Evolutionary conservation across 2,888 invertebrate genomes (phyloP).

Genomic region (Barypeithes pellucidus): DNA sequence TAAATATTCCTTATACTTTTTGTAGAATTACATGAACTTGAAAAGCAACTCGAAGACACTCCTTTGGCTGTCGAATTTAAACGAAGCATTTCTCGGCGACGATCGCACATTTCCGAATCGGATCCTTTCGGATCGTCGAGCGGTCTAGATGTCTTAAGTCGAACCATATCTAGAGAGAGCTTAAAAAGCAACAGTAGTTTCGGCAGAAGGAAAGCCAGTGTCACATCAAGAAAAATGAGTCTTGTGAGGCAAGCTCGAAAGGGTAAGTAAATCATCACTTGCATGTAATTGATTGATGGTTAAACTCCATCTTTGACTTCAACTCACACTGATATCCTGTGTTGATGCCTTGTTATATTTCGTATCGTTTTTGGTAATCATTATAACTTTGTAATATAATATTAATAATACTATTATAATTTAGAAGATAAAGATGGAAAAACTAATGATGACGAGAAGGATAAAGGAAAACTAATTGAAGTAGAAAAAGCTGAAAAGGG

Average conservation of each 20-base stretch:
- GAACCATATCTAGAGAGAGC: slow-evolving; percentile 70
- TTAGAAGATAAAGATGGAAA: background rate
- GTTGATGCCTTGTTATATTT: background rate
- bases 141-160: slow-evolving; percentile 24
- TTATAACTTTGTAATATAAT: background rate
- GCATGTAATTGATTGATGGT: too few relatives aligned
- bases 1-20: background rate
- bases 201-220: slow-evolving; percentile 28
- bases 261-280: background rate
- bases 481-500: slow-evolving; percentile 71
- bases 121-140: slow-evolving; percentile 41
- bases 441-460: slow-evolving; percentile 9
- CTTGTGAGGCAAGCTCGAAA: slow-evolving; percentile 6
- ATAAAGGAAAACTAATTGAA: slow-evolving; percentile 68
- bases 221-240: slow-evolving; percentile 41
- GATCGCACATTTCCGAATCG: slow-evolving; percentile 60
- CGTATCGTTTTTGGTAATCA: background rate
- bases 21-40: slow-evolving; percentile 77
- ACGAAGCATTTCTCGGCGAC: slow-evolving; percentile 75
- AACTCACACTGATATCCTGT: too few relatives aligned
- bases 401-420: background rate
- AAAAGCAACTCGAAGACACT: slow-evolving; percentile 80
- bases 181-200: slow-evolving; percentile 68
- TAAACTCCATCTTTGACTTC: too few relatives aligned
- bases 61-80: slow-evolving; percentile 74